Evolutionary conservation across 2,797 vertebrate genomes (phyloP).

Genomic region (Buceros bicornis): DNA sequence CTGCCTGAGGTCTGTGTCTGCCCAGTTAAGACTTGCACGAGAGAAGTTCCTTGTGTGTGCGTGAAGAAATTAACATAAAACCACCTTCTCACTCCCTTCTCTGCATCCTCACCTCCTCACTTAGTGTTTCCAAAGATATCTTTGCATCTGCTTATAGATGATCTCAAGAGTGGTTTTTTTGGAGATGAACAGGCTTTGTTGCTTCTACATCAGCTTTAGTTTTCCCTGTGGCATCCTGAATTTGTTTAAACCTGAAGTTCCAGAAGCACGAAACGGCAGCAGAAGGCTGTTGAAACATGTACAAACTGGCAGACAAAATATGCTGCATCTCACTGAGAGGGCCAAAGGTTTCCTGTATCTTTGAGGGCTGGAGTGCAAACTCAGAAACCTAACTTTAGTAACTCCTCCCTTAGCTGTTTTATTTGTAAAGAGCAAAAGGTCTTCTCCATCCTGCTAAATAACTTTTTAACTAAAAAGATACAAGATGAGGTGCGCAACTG

Average conservation of each 20-base stretch:
- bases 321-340: neutral
- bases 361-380: neutral
- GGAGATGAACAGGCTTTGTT: conserved; percentile 41
- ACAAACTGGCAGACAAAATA: conserved; percentile 1
- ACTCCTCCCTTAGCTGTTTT: neutral
- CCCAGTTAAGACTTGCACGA: neutral
- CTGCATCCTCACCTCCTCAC: neutral
- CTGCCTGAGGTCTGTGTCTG: neutral
- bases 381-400: neutral
- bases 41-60: neutral
- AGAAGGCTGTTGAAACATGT: conserved; percentile 34
- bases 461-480: neutral
- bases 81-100: neutral
- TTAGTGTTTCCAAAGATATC: conserved; percentile 32
- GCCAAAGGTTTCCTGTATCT: neutral
- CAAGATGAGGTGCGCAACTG: neutral
- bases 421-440: neutral
- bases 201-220: neutral
- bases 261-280: neutral
- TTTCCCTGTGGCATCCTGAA: conserved; percentile 26
- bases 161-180: neutral
- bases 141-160: neutral
- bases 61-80: neutral
- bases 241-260: conserved; percentile 62
- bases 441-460: neutral